These are phyloP conservation scores for Sarcophaga subvicina DNA, from an alignment of 2,888 invertebrate genomes.

Conservation along the genomic window DNA sequence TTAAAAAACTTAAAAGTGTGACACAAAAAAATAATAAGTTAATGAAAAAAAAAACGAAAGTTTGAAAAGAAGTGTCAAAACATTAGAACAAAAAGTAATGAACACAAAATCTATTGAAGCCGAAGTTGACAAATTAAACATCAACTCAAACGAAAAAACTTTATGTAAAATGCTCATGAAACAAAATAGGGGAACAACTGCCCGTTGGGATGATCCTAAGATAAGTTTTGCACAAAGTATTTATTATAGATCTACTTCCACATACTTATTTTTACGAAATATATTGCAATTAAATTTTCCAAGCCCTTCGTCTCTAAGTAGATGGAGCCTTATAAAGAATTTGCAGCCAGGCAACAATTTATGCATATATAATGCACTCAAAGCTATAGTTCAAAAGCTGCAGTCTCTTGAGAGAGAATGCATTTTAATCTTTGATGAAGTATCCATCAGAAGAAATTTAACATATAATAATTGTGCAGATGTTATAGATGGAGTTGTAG, in stretches of 20 bases:
- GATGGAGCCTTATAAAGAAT: slow-evolving; percentile 9
- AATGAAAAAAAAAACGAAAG: neutral
- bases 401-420: slow-evolving; percentile 5
- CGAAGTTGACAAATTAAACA: slow-evolving; percentile 8
- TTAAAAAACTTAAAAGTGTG: slow-evolving; percentile 32
- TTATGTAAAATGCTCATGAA: slow-evolving; percentile 7
- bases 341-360: slow-evolving; percentile 11
- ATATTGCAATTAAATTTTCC: slow-evolving; percentile 4
- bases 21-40: neutral
- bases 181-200: neutral
- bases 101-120: neutral
- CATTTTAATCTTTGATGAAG: slow-evolving; percentile 13
- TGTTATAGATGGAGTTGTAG: neutral
- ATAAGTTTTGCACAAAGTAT: slow-evolving; percentile 7
- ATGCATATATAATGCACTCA: slow-evolving; percentile 20
- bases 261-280: slow-evolving; percentile 11
- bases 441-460: slow-evolving; percentile 1
- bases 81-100: neutral
- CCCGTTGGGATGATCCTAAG: neutral
- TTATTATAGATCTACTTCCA: slow-evolving; percentile 13
- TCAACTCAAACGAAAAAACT: neutral
- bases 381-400: neutral
- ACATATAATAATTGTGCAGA: neutral
- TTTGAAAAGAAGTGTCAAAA: neutral
- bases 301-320: neutral